Evolutionary conservation across 2,797 vertebrate genomes (phyloP).

Genomic region (Rousettus madagascariensis): DNA sequence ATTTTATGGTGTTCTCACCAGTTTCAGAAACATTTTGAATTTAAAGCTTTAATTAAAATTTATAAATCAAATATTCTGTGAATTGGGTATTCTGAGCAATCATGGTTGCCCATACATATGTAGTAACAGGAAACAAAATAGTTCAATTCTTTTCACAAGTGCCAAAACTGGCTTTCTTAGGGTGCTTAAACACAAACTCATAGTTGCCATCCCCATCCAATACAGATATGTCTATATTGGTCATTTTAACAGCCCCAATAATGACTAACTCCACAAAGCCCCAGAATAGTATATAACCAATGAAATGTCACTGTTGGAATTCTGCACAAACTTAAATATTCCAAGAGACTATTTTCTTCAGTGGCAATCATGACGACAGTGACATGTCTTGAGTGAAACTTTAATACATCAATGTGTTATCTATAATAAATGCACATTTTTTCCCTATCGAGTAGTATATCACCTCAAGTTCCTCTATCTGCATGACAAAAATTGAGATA

Average conservation of each 20-base stretch:
- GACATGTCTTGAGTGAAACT: background rate
- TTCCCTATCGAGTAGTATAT: background rate
- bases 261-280: background rate
- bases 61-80: background rate
- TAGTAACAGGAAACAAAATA: background rate
- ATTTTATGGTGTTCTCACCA: constrained; percentile 29
- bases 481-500: background rate
- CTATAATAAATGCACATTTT: background rate
- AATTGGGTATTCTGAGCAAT: constrained; percentile 11
- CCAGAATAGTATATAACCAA: background rate
- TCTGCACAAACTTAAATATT: constrained; percentile 21
- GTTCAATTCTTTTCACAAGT: background rate
- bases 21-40: constrained; percentile 23
- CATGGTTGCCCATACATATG: background rate
- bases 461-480: background rate
- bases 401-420: background rate
- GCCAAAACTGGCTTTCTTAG: background rate
- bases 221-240: background rate
- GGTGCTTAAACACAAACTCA: background rate
- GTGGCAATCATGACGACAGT: background rate
- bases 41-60: background rate
- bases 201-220: background rate
- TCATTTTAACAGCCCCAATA: background rate
- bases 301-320: background rate
- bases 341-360: background rate